Percentiles rank a stretch among this genome's conserved stretches.
These are phyloP conservation scores for Hydractinia symbiolongicarpus DNA, from an alignment of 30 jellyfish, hydroid and myxozoan genomes.

Conservation along the genomic window DNA sequence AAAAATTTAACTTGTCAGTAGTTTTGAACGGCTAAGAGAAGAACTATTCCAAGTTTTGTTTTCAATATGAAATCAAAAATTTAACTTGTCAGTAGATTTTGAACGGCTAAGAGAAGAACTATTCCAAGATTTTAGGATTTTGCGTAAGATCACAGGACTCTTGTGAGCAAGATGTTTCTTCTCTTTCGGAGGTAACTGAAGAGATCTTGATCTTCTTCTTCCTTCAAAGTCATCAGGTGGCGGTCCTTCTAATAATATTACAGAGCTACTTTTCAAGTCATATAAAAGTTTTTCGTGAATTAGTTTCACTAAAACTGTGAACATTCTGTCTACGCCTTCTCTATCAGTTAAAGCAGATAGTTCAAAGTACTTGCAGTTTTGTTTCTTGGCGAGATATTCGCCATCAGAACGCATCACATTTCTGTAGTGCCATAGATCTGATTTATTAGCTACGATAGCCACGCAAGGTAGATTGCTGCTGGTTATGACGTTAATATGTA, in stretches of 20 bases:
- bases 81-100: conserved; percentile 16
- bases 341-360: conserved; percentile 17
- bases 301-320: conserved; percentile 1
- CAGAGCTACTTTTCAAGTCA: neutral
- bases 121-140: conserved; percentile 8
- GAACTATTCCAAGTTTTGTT: no score
- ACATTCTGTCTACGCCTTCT: conserved; percentile 1
- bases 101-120: conserved; percentile 11
- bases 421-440: conserved; percentile 23
- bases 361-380: conserved; percentile 17
- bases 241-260: neutral
- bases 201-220: conserved; percentile 3
- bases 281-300: neutral
- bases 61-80: neutral
- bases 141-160: conserved; percentile 9
- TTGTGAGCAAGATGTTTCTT: neutral
- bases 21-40: conserved; percentile 14
- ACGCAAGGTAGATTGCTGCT: neutral
- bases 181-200: conserved; percentile 15
- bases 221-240: conserved; percentile 4
- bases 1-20: conserved; percentile 4
- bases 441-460: conserved; percentile 21
- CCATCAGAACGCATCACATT: conserved; percentile 19
- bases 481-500: neutral
- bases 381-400: conserved; percentile 13